Evolutionary conservation across 2,113 vertebrate genomes (phyloP), one percentile per base, ranked within the genome.

Genomic region (Apistogramma diplotaenia): DNA sequence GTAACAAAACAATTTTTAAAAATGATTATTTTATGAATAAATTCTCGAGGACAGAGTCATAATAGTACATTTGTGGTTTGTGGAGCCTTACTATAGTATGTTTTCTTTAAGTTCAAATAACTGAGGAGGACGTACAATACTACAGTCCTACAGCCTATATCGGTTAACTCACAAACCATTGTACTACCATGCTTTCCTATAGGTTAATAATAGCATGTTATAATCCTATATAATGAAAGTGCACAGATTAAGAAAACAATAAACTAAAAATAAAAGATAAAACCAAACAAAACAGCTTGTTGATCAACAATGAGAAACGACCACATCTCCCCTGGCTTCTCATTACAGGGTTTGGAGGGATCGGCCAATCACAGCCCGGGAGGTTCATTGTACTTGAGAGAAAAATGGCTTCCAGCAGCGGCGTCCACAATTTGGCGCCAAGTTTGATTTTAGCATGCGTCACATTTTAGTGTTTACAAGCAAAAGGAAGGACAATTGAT

Each of bases 171-270:
- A 95, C 93, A 96, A 95, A 96, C 93, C 94, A 94, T 85, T 90
- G 93, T 91, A 92, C 94, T 95, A 95, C 93, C 92, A 95, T 94
- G 94, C 82, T 92, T 94, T 94, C 95, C 95, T 96, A 92, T 35
- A 94, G 67, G 85, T 94, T 93, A 96, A 95, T 89, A 89, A 92
- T 81, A 94, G 86, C 81, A 95, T 91, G 89, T 96, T 95, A 96
- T 95, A 96, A 80, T 93, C 93, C 95, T 96, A 94, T 96, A 94
- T 95, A 95, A 96, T 94, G 93, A 99, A 99, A 98, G 97, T 99
- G 98, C 97, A 97, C 96, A 96, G 94, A 94, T 96, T 95, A 95
- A 94, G 87, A 90, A 92, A 94, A 94, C 81, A 91, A 94, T 86
- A 56, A 90, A 89, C 92, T 82, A 91, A 94, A 92, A 91, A 82